phyloP scores from a whole-genome alignment of 2,113 vertebrate genomes.

The Ochotona curzoniae region DNA sequence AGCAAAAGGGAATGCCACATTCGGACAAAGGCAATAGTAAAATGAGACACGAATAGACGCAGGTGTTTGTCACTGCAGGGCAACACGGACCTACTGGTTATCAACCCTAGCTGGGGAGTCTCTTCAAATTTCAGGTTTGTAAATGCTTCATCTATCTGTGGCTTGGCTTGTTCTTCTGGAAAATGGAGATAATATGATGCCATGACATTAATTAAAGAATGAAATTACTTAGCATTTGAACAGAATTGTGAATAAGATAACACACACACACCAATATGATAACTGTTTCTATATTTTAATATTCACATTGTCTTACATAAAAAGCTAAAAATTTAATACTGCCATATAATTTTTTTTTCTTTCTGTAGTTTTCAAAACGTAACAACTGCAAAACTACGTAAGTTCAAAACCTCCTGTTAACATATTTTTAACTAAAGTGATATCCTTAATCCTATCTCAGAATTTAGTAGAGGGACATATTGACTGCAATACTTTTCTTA shows the following conservation, averaged over 20 bases:
- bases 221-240: slow-evolving; percentile 3
- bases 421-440: slow-evolving; percentile 29
- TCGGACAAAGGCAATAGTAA: neutral
- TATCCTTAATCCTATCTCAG: neutral
- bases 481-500: neutral
- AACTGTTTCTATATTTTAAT: neutral
- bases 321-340: neutral
- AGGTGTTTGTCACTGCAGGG: neutral
- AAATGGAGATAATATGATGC: neutral
- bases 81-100: neutral
- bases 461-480: neutral
- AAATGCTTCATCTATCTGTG: slow-evolving; percentile 17
- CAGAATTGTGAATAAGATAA: neutral
- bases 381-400: neutral
- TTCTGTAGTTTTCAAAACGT: neutral
- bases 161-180: neutral
- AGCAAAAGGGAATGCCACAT: too few relatives aligned
- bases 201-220: neutral
- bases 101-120: neutral
- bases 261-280: neutral
- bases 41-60: neutral
- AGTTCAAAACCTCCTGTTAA: neutral
- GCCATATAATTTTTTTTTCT: neutral
- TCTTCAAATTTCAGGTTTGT: neutral
- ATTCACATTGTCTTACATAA: neutral